Evolutionary conservation across 1,140 invertebrate genomes (phyloP), one percentile per base, ranked within the genome.

Genomic region (Drosophila navojoa): DNA sequence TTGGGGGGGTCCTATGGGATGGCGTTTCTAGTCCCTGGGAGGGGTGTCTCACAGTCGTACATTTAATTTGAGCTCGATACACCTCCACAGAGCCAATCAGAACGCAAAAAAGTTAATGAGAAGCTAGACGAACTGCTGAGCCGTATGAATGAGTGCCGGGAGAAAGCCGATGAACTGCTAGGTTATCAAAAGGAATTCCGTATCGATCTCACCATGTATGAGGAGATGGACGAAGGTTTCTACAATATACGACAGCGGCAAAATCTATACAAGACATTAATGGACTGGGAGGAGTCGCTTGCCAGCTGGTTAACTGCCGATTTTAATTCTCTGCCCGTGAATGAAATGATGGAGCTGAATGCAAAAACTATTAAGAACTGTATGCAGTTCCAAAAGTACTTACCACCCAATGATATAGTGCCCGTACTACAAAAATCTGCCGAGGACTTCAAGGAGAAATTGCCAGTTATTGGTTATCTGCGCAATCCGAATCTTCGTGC

Each of bases 171-270:
- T 16, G 94, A 96, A 72, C 97, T 94, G 79, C 93, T 94, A 50
- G 92, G 93, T 1, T 94, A 95, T 92, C 96, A 97, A 75, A 96
- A 95, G 81, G 93, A 94, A 67, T 96, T 96, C 72, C 94, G 95
- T 93, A 93, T 96, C 22, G 96, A 97, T 86, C 94, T 97, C 16
- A 95, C 95, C 3, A 94, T 96, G 89, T 95, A 96, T 81, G 96
- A 97, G 42, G 94, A 95, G 13, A 92, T 98, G 47, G 96, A 97
- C 64, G 94, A 96, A 86, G 95, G 96, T 0, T 94, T 95, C 70
- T 95, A 94, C 62, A 96, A 97, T 75, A 94, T 97, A 1, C 96
- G 95, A 80, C 91, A 97, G 25, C 94, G 96, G 44, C 95, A 95
- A 87, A 93, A 96, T 42, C 91, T 98, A 0, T 97, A 97, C 95